A percentile compares a stretch with the other conserved stretches of the same genome.
phyloP scores from a whole-genome alignment of 1,140 invertebrate genomes.

The Drosophila nasuta region DNA sequence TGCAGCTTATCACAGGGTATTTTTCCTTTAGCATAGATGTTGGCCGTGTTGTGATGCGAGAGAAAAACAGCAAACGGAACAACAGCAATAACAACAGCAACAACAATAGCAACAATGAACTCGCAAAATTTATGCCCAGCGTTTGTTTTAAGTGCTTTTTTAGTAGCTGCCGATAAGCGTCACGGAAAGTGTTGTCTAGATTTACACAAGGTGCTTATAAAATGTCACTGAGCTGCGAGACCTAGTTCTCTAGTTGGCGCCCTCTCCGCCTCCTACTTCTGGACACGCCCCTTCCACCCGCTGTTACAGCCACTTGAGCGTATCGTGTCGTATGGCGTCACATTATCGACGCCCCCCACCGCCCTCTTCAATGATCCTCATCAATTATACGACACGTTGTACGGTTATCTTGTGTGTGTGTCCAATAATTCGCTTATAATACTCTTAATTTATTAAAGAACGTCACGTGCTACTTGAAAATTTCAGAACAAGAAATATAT shows the following conservation, averaged over 20 bases:
- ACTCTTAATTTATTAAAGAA: constrained; percentile 37
- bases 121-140: constrained; percentile 34
- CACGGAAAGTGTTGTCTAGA: constrained; percentile 53
- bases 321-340: constrained; percentile 19
- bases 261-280: constrained; percentile 22
- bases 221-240: constrained; percentile 4
- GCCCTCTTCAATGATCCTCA: not conserved
- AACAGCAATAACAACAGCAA: constrained; percentile 1
- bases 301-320: constrained; percentile 25
- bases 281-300: not conserved
- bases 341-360: constrained; percentile 16
- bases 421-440: constrained; percentile 48
- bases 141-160: constrained; percentile 44
- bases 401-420: constrained; percentile 26
- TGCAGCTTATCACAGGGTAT: constrained; percentile 14
- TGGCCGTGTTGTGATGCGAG: not conserved
- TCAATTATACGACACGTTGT: constrained; percentile 27
- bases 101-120: constrained; percentile 7
- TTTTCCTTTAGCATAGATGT: constrained; percentile 24
- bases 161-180: constrained; percentile 68
- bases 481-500: not conserved
- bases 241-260: constrained; percentile 12
- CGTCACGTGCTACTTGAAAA: constrained; percentile 1
- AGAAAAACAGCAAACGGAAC: constrained; percentile 7
- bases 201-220: constrained; percentile 63